These are phyloP conservation scores for Spongilla lacustris DNA, from an alignment of 37 sponge, comb jelly and placozoan species.

Conservation along the genomic window DNA sequence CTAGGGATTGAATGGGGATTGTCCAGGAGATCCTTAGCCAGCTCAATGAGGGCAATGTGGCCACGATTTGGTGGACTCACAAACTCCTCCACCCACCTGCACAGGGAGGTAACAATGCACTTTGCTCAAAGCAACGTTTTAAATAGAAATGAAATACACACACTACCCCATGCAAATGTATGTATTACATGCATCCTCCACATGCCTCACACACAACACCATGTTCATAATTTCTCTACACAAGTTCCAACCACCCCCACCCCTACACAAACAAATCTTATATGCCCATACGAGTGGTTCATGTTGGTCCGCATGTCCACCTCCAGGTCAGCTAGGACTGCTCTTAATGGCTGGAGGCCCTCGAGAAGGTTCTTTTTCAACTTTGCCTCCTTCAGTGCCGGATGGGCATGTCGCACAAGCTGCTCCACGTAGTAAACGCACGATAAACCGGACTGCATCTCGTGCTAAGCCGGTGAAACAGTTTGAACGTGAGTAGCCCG, in stretches of 20 bases:
- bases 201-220: background rate
- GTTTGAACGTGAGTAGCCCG: no score
- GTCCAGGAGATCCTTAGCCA: conserved; percentile 65
- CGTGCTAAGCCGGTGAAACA: conserved; percentile 77
- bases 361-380: conserved; percentile 71
- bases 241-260: background rate
- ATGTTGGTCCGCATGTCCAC: conserved; percentile 80
- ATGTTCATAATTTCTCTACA: no score
- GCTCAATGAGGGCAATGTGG: conserved; percentile 74
- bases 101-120: no score
- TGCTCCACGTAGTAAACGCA: conserved; percentile 84
- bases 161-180: no score
- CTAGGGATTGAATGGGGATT: conserved; percentile 40
- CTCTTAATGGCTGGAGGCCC: conserved; percentile 63
- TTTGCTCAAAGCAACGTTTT: no score
- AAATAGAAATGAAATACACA: no score
- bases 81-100: conserved; percentile 78
- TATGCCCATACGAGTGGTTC: conserved; percentile 21
- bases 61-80: conserved; percentile 79
- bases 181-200: background rate
- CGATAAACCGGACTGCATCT: conserved; percentile 53
- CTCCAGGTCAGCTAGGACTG: conserved; percentile 74
- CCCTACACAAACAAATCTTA: no score
- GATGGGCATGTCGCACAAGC: conserved; percentile 69
- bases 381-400: conserved; percentile 65